Conservation (phyloP, 1,140 invertebrate species). For the Pogonus chalceus region DNA sequence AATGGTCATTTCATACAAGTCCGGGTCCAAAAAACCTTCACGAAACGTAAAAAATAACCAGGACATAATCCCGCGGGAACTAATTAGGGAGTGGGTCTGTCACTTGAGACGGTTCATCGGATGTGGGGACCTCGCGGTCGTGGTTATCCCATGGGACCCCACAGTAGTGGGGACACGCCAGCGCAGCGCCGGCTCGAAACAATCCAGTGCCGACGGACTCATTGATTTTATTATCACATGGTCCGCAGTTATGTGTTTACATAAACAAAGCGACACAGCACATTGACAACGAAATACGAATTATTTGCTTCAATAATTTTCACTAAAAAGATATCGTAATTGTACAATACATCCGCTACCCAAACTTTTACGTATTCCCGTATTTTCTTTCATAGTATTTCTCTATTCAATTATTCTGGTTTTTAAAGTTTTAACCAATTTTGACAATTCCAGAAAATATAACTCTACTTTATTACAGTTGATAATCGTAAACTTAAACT, state of each 20-base stretch:
- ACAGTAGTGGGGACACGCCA: too few species aligned
- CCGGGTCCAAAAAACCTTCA: not conserved
- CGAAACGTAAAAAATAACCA: conserved; percentile 1
- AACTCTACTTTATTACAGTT: too few species aligned
- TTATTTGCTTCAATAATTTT: too few species aligned
- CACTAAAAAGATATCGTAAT: too few species aligned
- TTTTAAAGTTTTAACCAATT: too few species aligned
- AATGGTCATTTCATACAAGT: not conserved
- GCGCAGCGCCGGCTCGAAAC: not conserved
- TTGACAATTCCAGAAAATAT: too few species aligned
- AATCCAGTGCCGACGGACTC: not conserved
- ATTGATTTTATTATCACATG: conserved; percentile 4
- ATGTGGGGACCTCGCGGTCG: not conserved
- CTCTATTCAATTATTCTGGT: too few species aligned
- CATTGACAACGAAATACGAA: too few species aligned
- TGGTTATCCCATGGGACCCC: not conserved
- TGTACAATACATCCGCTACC: too few species aligned
- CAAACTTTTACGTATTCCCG: too few species aligned
- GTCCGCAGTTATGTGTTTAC: not conserved
- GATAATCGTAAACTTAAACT: too few species aligned
- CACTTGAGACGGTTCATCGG: not conserved
- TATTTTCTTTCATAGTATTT: too few species aligned
- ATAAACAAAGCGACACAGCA: conserved; percentile 4
- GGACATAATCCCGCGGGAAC: not conserved
- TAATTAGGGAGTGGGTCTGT: conserved; percentile 3